Evolutionary conservation across 2,113 vertebrate genomes (phyloP).

Genomic region (Pseudopipra pipra): DNA sequence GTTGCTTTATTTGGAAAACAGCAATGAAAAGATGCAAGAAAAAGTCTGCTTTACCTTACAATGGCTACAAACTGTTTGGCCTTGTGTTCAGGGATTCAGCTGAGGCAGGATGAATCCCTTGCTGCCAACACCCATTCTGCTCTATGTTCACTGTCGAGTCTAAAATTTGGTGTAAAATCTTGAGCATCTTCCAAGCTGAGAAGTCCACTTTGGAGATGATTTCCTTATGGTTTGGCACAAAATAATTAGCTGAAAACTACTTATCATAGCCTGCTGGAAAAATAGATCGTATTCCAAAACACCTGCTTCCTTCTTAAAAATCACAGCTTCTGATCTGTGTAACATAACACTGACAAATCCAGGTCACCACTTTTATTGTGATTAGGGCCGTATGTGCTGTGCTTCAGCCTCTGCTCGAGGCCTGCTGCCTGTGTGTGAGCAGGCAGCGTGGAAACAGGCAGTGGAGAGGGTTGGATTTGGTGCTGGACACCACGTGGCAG

Average conservation of each 20-base stretch:
- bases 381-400: not conserved
- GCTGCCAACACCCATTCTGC: not conserved
- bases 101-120: not conserved
- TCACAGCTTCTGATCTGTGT: constrained; percentile 1
- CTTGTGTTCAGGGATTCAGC: not conserved
- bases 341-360: not conserved
- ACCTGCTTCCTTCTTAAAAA: not conserved
- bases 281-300: constrained; percentile 51
- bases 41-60: not conserved
- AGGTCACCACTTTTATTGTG: constrained; percentile 3
- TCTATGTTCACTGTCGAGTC: not conserved
- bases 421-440: not conserved
- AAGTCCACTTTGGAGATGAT: not conserved
- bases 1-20: not conserved
- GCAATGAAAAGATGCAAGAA: not conserved
- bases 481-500: accelerated
- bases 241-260: constrained; percentile 39
- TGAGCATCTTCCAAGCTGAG: not conserved
- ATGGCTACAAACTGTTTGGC: not conserved
- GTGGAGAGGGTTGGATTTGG: not conserved
- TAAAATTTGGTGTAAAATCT: not conserved
- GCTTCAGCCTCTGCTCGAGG: not conserved
- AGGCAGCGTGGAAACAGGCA: not conserved
- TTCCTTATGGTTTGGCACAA: not conserved
- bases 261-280: constrained; percentile 14